Evolutionary conservation across 2,888 invertebrate genomes (phyloP).

Genomic region (Caenorhabditis sp.): DNA sequence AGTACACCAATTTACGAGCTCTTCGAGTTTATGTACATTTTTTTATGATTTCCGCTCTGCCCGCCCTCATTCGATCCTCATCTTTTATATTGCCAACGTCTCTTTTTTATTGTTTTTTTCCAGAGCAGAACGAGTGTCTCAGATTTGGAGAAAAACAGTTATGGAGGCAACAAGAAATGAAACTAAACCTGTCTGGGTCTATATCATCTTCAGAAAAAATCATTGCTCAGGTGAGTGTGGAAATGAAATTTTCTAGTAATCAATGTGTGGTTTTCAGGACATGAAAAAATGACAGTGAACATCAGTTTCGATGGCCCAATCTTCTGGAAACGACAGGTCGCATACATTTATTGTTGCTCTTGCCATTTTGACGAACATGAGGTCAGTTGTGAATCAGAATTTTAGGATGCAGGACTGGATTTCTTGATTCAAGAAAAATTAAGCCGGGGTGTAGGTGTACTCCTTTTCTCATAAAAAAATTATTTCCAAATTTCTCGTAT

Average conservation of each 20-base stretch:
- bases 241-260: too few species aligned
- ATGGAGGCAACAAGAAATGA: slow-evolving; percentile 58
- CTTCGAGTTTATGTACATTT: neutral
- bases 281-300: slow-evolving; percentile 70
- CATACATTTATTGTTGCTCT: slow-evolving; percentile 70
- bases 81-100: neutral
- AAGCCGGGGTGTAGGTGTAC: too few species aligned
- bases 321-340: slow-evolving; percentile 70
- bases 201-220: slow-evolving; percentile 70
- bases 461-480: too few species aligned
- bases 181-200: slow-evolving; percentile 70
- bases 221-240: slow-evolving; percentile 60
- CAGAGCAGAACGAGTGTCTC: slow-evolving; percentile 41
- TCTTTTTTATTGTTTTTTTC: slow-evolving; percentile 6
- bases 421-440: neutral
- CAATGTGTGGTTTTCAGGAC: too few species aligned
- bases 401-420: too few species aligned
- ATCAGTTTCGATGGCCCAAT: slow-evolving; percentile 69
- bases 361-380: slow-evolving; percentile 71
- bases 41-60: neutral
- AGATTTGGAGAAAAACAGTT: slow-evolving; percentile 26
- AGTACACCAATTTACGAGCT: neutral
- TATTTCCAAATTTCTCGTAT: too few species aligned
- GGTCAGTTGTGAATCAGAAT: slow-evolving; percentile 47
- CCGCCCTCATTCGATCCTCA: neutral